Conservation (phyloP, 2,888 invertebrate species). For the Agapostemon virescens region DNA sequence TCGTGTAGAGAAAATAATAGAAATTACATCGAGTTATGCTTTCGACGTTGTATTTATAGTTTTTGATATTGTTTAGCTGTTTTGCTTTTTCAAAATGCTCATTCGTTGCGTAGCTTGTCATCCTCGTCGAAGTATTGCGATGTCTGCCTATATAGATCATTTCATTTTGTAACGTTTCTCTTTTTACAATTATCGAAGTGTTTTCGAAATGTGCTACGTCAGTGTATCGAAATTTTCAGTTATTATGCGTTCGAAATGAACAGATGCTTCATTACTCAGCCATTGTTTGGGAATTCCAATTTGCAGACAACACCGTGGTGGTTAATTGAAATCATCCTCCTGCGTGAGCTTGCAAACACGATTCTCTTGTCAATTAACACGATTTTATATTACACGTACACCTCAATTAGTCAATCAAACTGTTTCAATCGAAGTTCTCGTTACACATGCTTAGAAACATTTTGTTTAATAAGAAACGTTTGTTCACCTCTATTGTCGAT, state of each 20-base stretch:
- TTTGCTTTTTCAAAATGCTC: background rate
- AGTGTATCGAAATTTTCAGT: background rate
- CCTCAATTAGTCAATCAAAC: background rate
- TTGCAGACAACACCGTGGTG: background rate
- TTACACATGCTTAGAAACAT: no score
- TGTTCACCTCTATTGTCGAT: no score
- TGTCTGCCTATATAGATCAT: background rate
- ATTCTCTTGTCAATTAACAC: background rate
- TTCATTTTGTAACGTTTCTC: background rate
- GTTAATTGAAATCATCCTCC: conserved; percentile 7
- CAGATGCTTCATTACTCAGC: conserved; percentile 4
- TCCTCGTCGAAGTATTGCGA: background rate
- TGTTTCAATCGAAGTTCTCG: background rate
- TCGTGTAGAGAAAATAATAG: no score
- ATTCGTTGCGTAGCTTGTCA: background rate
- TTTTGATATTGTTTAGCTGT: background rate
- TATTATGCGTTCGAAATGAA: background rate
- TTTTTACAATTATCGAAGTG: background rate
- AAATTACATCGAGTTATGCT: no score
- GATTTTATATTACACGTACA: background rate
- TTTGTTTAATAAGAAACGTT: no score
- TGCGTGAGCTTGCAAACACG: background rate
- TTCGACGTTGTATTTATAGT: no score
- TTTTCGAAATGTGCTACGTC: background rate
- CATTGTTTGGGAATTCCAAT: conserved; percentile 5